Percentiles rank a stretch among this genome's conserved stretches.
These are phyloP conservation scores for Stegodyphus mimosarum DNA, from an alignment of 1,140 invertebrate genomes.

Conservation along the genomic window DNA sequence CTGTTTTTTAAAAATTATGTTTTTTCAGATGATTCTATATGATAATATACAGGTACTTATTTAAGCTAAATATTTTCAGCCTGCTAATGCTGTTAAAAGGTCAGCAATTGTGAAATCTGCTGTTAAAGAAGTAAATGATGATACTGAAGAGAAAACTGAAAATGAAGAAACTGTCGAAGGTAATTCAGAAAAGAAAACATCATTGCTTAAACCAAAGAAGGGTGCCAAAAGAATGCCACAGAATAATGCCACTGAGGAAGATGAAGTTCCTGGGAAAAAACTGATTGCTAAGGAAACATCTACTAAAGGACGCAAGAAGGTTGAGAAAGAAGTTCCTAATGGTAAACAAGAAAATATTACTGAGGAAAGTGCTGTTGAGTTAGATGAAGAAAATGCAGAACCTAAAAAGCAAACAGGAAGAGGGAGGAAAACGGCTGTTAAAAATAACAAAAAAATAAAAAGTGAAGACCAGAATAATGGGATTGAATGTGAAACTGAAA, in stretches of 20 bases:
- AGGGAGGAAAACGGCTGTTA: background rate
- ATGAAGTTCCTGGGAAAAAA: background rate
- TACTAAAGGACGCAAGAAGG: constrained; percentile 5
- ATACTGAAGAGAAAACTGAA: constrained; percentile 9
- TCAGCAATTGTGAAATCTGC: background rate
- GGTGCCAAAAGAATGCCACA: too few relatives aligned
- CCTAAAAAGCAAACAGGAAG: background rate
- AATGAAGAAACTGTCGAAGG: background rate
- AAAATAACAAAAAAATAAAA: background rate
- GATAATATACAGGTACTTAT: too few relatives aligned
- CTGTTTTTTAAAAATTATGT: too few relatives aligned
- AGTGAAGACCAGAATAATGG: background rate
- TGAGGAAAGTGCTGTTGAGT: background rate
- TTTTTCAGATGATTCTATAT: too few relatives aligned
- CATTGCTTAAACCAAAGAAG: too few relatives aligned
- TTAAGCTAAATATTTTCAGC: too few relatives aligned
- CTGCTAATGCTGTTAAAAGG: too few relatives aligned
- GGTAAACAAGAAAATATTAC: background rate
- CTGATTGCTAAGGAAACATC: background rate
- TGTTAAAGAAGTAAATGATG: constrained; percentile 65
- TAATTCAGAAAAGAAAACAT: background rate
- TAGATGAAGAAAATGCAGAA: background rate
- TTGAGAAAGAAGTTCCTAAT: background rate
- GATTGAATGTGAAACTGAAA: background rate
- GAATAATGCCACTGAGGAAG: background rate